These are phyloP conservation scores for Rhyacichthys aspro DNA, from an alignment of 2,797 vertebrate species.

Conservation along the genomic window DNA sequence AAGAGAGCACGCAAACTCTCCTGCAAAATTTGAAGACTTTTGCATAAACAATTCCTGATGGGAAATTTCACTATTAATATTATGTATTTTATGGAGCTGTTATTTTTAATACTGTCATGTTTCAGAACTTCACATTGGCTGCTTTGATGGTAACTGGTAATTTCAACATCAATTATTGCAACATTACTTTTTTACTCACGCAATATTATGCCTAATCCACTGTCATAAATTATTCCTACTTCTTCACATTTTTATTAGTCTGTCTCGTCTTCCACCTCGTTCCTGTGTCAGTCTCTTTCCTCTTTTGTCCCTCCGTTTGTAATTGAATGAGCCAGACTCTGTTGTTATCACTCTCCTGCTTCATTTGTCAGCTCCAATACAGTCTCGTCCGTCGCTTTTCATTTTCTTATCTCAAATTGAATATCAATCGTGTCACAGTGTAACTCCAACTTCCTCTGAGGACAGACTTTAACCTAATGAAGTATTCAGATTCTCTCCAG, in stretches of 20 bases:
- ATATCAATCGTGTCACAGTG: neutral
- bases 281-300: constrained; percentile 1
- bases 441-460: neutral
- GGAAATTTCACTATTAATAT: no score
- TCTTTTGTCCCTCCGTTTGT: constrained; percentile 30
- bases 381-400: neutral
- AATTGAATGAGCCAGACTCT: constrained; percentile 30
- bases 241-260: constrained; percentile 7
- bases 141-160: no score
- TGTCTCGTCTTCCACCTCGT: neutral
- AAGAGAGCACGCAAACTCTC: no score
- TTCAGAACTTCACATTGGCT: no score
- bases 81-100: no score
- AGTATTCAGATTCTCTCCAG: no score
- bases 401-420: constrained; percentile 12
- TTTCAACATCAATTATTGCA: no score
- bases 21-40: no score
- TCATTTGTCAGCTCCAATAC: neutral
- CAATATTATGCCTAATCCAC: neutral
- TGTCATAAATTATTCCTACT: neutral
- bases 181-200: no score
- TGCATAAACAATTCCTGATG: no score
- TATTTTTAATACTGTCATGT: no score
- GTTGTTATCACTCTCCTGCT: constrained; percentile 18
- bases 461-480: no score